Evolutionary conservation across 2,888 invertebrate genomes (phyloP), one percentile per base, ranked within the genome.

Genomic region (Mellilla xanthometata): DNA sequence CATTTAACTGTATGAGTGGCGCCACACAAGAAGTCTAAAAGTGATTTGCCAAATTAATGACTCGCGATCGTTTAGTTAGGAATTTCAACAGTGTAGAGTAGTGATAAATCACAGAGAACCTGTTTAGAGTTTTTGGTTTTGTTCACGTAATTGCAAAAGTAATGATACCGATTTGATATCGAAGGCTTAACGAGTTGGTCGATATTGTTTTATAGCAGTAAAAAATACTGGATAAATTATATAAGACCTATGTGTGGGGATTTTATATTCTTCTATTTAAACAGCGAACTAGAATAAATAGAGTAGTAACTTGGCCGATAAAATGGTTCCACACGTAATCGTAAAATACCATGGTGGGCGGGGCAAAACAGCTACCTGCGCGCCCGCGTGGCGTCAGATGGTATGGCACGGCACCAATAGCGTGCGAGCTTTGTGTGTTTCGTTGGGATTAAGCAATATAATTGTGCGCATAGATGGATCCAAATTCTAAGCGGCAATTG

Each of bases 31-130:
- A 63, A 73, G 72, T 69, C 71, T 67, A 75, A 77, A 67, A 73
- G 73, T 78, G 69, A 78, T 81, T 79, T 77, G 71, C 69, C 61
- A 69, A 80, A 76, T 77, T 78, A 74, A 79, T 67, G 73, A 65
- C 65, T 60, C 31, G 50, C 53, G 49, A 71, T 69, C 63, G 74
- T 76, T 72, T 69, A 66, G 58, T 46, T 41, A 49, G 57, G 72
- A 72, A 73, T 76, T 58, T 60, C 54, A 65, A 58, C 56, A 54
- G 35, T 34, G 54, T 52, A 67, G 62, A 62, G 47, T 42, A 47
- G n/a, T n/a, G n/a, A 52, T 54, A 54, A 54, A 54, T 52, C 46
- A 52, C 33, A 48, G 46, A 52, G 41, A 52, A 53, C 45, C 45
- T 30, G 49, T 51, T 56, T 32, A 11, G n/a, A 8, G 39, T 19